Evolutionary conservation across 2,113 vertebrate species (phyloP), one percentile per base, ranked within the genome.

Genomic region (Laticauda laticaudata): DNA sequence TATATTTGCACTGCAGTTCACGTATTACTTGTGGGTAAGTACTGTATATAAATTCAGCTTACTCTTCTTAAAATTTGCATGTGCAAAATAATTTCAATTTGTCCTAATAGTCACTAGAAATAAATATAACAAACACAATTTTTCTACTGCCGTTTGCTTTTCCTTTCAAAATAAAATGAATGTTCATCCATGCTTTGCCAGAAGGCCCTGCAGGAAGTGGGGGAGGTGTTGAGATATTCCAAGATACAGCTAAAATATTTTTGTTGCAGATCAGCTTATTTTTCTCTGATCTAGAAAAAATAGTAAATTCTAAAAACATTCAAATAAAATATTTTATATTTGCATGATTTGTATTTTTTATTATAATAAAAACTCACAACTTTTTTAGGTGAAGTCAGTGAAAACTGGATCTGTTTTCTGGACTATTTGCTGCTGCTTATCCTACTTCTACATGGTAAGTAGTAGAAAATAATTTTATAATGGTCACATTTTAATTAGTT

Each of bases 1-100:
- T 96, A 99, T 99, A 98, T 99, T 99, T 96, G 99, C 99, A 95
- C 98, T 99, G 97, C 99, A 99, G 96, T 99, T 99, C 98, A 99
- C 99, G 91, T 99, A 99, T 98, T 99, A 99, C 97, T 98, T 99
- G 95, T 99, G 99, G 99, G 99, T 99, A 97, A 98, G 98, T 98
- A 81, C 59, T 81, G 93, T 92, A n/a, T 45, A 88, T 88, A 43
- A 12, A 45, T 54, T 75, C 55, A 3, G 12, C 11, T 59, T 86
- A 24, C 4, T 59, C 0, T 55, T 59, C 0, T 45, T 21, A 51
- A 90, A 90, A 23, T 85, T 12, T 85, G 23, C 48, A 14, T 34
- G 3, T 87, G 51, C 51, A 11, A 54, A 29, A 59, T 88, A 53
- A 4, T 86, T 91, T 43, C 23, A 21, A 21, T 43, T 81, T 81